A percentile compares a stretch with the other conserved stretches of the same genome.
Evolutionary conservation across 2,797 vertebrate species (phyloP).

Genomic region (Spinibarbus caldwelli): DNA sequence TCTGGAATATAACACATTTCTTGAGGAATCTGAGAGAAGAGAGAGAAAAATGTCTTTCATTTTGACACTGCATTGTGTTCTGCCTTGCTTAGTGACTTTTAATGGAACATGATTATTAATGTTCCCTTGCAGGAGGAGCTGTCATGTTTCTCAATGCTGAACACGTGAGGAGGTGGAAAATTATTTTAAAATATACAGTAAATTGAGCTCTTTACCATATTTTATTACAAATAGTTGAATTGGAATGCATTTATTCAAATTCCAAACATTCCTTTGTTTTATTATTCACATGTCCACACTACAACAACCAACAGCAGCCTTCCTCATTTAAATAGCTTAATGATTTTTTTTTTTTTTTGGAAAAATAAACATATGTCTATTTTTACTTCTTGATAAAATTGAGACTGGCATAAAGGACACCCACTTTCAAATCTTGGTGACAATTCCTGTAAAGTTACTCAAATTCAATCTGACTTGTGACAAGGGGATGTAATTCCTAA

Average conservation of each 20-base stretch:
- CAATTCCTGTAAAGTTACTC: conserved; percentile 93
- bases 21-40: conserved; percentile 14
- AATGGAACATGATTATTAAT: conserved; percentile 90
- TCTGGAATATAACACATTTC: conserved; percentile 12
- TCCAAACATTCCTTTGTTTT: conserved; percentile 75
- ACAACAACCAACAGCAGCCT: conserved; percentile 79
- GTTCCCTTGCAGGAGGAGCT: conserved; percentile 86
- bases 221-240: conserved; percentile 85
- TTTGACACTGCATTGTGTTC: conserved; percentile 75
- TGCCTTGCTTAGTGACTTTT: conserved; percentile 83
- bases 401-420: conserved; percentile 83
- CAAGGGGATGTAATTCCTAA: conserved; percentile 94
- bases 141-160: conserved; percentile 79
- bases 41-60: conserved; percentile 36
- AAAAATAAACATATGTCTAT: conserved; percentile 83
- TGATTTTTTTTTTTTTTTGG: conserved; percentile 67
- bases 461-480: conserved; percentile 97
- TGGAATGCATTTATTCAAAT: conserved; percentile 83
- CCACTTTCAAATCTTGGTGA: conserved; percentile 91
- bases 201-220: conserved; percentile 88
- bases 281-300: conserved; percentile 73
- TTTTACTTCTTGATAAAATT: conserved; percentile 86
- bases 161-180: conserved; percentile 80
- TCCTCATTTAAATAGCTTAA: conserved; percentile 83
- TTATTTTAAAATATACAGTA: conserved; percentile 91